A percentile compares a stretch with the other conserved stretches of the same genome.
Conservation (phyloP, 2,113 vertebrate genomes). For the Salvelinus sp. region DNA sequence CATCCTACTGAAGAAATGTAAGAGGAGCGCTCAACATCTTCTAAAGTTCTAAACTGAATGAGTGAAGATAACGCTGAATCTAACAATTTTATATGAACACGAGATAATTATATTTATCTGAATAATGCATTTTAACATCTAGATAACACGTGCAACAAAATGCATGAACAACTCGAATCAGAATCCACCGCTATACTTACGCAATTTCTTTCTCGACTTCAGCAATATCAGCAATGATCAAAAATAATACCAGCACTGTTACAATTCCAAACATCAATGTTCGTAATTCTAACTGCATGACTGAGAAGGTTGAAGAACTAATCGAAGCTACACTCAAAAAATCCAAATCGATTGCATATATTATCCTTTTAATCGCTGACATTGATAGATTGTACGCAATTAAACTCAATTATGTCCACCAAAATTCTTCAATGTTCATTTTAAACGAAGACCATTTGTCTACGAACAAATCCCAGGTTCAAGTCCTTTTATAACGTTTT, state of each 20-base stretch:
- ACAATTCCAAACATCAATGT: slow-evolving; percentile 84
- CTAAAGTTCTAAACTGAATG: not conserved
- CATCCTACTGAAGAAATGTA: no score
- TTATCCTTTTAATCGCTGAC: not conserved
- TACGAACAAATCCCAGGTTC: not conserved
- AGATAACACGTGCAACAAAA: not conserved
- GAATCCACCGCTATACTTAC: slow-evolving; percentile 67
- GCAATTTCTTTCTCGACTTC: slow-evolving; percentile 87
- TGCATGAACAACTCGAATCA: not conserved
- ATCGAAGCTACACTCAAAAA: not conserved
- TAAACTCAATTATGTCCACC: no score
- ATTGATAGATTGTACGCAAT: no score
- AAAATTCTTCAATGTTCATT: not conserved
- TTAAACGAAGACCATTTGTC: not conserved
- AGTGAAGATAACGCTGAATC: not conserved
- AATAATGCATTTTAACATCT: not conserved
- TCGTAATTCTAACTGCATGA: slow-evolving; percentile 84
- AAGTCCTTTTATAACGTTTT: not conserved
- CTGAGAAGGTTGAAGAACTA: slow-evolving; percentile 38
- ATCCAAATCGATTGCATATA: not conserved
- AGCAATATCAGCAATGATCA: slow-evolving; percentile 86
- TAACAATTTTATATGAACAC: not conserved
- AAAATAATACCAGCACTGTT: slow-evolving; percentile 81
- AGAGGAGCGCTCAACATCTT: not conserved
- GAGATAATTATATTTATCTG: no score